phyloP scores from a whole-genome alignment of 1,140 invertebrate genomes.

The Scaptodrosophila lebanonensis region DNA sequence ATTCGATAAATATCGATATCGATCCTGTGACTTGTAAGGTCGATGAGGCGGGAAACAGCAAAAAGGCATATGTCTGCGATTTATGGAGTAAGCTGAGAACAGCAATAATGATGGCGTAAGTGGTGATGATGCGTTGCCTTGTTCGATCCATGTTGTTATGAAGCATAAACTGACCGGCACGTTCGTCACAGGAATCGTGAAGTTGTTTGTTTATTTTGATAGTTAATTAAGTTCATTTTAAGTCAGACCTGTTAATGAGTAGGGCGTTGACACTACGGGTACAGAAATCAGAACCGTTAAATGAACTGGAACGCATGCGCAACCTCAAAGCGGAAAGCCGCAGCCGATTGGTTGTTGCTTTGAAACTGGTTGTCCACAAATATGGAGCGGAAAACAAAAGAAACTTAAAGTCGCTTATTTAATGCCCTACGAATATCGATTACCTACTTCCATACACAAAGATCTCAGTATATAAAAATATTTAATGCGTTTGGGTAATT shows the following conservation, averaged over 20 bases:
- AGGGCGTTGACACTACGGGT: slow-evolving; percentile 45
- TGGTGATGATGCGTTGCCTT: slow-evolving; percentile 32
- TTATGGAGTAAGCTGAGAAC: slow-evolving; percentile 2
- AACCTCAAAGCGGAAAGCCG: too few species aligned
- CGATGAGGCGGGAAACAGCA: slow-evolving; percentile 36
- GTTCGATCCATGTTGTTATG: slow-evolving; percentile 47
- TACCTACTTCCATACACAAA: too few species aligned
- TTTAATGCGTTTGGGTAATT: too few species aligned
- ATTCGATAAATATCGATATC: slow-evolving; percentile 50
- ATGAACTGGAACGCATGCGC: slow-evolving; percentile 37
- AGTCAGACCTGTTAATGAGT: slow-evolving; percentile 47
- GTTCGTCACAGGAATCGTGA: not conserved
- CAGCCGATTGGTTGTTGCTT: too few species aligned
- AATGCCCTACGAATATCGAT: not conserved
- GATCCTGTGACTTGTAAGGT: slow-evolving; percentile 47
- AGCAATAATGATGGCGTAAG: slow-evolving; percentile 17
- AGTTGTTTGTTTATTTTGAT: slow-evolving; percentile 46
- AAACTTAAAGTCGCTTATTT: slow-evolving; percentile 3
- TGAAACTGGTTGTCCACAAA: too few species aligned
- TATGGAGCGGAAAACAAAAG: slow-evolving; percentile 20
- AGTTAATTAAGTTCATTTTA: slow-evolving; percentile 40
- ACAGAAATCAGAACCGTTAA: slow-evolving; percentile 48
- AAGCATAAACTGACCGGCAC: slow-evolving; percentile 4
- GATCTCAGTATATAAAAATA: too few species aligned
- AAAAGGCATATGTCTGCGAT: not conserved